Evolutionary conservation across 2,113 vertebrate species (phyloP).

Genomic region (Neolamprologus toae): DNA sequence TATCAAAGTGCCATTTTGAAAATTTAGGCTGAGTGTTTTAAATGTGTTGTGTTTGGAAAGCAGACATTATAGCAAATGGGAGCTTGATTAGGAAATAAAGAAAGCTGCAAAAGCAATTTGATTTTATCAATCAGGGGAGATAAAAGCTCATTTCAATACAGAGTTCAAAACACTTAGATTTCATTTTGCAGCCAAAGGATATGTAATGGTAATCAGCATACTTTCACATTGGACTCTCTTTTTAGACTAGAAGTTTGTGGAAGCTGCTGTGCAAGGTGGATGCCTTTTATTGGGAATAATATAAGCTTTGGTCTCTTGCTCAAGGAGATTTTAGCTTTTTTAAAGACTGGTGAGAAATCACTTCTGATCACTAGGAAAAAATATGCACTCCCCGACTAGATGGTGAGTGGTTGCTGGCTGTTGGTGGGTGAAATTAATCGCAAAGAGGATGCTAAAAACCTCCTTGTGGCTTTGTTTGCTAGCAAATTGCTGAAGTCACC

Average conservation of each 20-base stretch:
- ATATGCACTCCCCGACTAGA: not conserved
- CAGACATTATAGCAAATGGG: not conserved
- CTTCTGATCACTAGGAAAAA: not conserved
- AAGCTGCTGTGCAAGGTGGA: not conserved
- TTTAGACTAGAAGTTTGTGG: not conserved
- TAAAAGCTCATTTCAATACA: not conserved
- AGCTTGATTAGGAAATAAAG: not conserved
- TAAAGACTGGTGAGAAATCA: not conserved
- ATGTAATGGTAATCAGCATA: not conserved
- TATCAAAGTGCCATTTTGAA: not conserved
- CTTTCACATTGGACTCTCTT: not conserved
- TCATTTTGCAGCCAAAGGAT: not conserved
- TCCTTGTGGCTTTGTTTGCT: not conserved
- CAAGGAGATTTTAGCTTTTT: not conserved
- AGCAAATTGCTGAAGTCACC: not conserved
- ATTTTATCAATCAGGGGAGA: not conserved
- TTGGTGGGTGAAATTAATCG: not conserved
- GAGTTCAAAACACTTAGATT: not conserved
- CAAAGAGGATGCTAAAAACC: not conserved
- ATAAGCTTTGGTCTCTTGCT: not conserved
- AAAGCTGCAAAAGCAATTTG: not conserved
- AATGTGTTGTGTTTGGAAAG: not conserved
- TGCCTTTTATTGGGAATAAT: not conserved
- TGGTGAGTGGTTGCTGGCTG: not conserved
- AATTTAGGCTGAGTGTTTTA: not conserved